phyloP scores from a whole-genome alignment of 2,888 invertebrate species.

The Rosalia funebris region DNA sequence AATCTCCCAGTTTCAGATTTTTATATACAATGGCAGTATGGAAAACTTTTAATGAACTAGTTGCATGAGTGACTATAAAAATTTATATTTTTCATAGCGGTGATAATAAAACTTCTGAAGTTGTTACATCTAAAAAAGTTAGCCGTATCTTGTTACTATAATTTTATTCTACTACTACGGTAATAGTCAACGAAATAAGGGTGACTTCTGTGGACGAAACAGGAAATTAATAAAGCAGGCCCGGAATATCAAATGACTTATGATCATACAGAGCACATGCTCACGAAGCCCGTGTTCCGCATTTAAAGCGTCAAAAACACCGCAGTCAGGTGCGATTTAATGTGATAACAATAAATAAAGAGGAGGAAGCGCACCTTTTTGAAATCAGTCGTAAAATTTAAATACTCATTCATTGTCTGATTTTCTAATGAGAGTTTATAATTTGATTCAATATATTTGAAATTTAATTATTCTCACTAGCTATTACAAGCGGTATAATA shows the following conservation, averaged over 20 bases:
- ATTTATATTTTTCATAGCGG: too few relatives aligned
- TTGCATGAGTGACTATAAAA: too few relatives aligned
- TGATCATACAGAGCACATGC: constrained; percentile 15
- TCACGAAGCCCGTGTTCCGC: constrained; percentile 12
- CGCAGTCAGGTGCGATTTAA: constrained; percentile 25
- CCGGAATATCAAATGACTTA: constrained; percentile 19
- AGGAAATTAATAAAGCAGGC: constrained; percentile 20
- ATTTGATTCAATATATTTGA: background rate
- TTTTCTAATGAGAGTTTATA: background rate
- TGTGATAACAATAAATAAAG: constrained; percentile 35
- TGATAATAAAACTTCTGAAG: too few relatives aligned
- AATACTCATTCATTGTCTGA: constrained; percentile 12
- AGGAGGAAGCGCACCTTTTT: constrained; percentile 34
- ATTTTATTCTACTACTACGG: too few relatives aligned
- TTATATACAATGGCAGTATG: too few relatives aligned
- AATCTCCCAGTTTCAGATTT: too few relatives aligned
- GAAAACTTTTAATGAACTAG: too few relatives aligned
- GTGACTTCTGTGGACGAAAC: background rate
- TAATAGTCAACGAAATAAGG: background rate
- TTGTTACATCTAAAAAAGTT: too few relatives aligned
- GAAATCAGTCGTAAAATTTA: constrained; percentile 24
- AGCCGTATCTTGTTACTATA: too few relatives aligned
- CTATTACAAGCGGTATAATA: background rate
- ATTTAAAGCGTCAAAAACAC: constrained; percentile 13
- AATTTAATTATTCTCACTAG: background rate